These are phyloP conservation scores for Masticophis lateralis DNA, from an alignment of 2,797 vertebrate genomes.

Conservation along the genomic window DNA sequence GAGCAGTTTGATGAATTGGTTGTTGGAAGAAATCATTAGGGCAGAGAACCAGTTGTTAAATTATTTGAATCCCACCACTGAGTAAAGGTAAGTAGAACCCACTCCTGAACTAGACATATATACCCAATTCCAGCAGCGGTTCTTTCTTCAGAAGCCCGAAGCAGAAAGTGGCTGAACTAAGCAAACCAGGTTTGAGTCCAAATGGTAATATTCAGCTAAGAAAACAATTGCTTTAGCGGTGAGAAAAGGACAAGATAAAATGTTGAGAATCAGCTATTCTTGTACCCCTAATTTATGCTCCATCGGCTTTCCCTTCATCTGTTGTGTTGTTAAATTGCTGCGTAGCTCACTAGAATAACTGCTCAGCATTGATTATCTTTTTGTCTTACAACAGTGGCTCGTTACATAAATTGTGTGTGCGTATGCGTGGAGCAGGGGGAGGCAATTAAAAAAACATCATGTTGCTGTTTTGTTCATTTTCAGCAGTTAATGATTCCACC, in stretches of 20 bases:
- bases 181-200: neutral
- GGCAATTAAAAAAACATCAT: slow-evolving; percentile 6
- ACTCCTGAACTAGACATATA: too few species aligned
- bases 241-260: neutral
- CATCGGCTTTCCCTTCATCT: neutral
- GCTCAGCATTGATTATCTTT: slow-evolving; percentile 16
- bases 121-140: too few species aligned
- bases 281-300: neutral
- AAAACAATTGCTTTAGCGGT: neutral
- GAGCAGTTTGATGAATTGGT: too few species aligned
- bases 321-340: neutral
- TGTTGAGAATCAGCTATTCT: neutral
- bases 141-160: neutral
- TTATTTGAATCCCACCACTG: too few species aligned
- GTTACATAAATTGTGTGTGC: slow-evolving; percentile 4
- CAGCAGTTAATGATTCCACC: slow-evolving; percentile 3
- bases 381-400: slow-evolving; percentile 12
- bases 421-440: neutral
- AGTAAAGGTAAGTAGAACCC: too few species aligned
- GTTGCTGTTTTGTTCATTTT: slow-evolving; percentile 14
- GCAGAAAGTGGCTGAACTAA: neutral
- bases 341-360: slow-evolving; percentile 3
- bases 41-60: too few species aligned
- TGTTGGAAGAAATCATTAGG: too few species aligned
- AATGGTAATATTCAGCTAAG: neutral